Evolutionary conservation across 2,888 invertebrate species (phyloP).

Genomic region (Chesias legatella): DNA sequence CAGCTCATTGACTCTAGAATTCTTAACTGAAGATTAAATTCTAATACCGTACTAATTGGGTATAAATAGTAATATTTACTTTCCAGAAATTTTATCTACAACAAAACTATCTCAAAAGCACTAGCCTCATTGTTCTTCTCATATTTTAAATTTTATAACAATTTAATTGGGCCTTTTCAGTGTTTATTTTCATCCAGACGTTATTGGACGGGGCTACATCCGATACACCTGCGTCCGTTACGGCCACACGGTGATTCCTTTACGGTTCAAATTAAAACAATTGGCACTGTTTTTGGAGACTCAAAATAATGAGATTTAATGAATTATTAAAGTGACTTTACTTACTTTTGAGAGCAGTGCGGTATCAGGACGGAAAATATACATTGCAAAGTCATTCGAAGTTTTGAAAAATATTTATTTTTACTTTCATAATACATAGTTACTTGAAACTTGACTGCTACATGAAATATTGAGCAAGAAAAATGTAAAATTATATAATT

Average conservation of each 20-base stretch:
- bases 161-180: conserved; percentile 43
- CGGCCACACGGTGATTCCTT: conserved; percentile 36
- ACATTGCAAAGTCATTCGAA: no score
- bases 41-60: no score
- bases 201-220: conserved; percentile 54
- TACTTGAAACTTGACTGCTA: no score
- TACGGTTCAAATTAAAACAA: conserved; percentile 13
- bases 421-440: no score
- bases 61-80: no score
- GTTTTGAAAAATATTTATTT: no score
- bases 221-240: conserved; percentile 75
- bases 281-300: conserved; percentile 9
- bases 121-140: background rate
- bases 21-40: no score
- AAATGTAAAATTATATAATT: no score
- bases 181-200: conserved; percentile 46
- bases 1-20: no score
- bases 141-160: conserved; percentile 4
- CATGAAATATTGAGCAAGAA: no score
- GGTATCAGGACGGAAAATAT: no score
- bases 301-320: background rate
- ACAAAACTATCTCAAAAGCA: background rate
- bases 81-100: no score
- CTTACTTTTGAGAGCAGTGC: conserved; percentile 10
- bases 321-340: background rate